Evolutionary conservation across 2,888 invertebrate species (phyloP), one percentile per base, ranked within the genome.

Genomic region (Eumacrocentrus americanus): DNA sequence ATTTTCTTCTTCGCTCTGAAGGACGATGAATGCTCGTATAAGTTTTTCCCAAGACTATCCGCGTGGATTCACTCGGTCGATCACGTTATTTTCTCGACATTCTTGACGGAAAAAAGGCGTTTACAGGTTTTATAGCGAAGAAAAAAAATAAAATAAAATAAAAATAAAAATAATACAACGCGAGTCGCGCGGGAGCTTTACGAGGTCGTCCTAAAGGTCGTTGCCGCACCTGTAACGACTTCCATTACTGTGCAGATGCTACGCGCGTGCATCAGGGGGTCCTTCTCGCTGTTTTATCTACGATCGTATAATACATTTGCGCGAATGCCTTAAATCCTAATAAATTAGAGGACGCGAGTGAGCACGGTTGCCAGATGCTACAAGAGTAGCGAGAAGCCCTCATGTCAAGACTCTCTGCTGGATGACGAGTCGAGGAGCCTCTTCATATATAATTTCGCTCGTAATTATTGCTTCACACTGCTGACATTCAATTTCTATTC

Each of bases 201-300:
- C 16, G 18, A 42, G 20, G 42, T 20, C 42, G 42, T 42, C 16
- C 16, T 42, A 20, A n/a, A 42, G 20, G 42, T 42, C 42, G 42
- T 42, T 42, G 18, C 11, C 42, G 42, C 20, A 42, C 16, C 42
- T 18, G 42, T 42, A 42, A 42, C 42, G 6, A 42, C 42, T 42
- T 42, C 42, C 42, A 42, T 42, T 42, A 42, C 42, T 42, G 3
- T 20, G n/a, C 42, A 42, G 42, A 42, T 42, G 42, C 20, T 42
- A n/a, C n/a, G n/a, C 20, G 42, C 11, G n/a, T 42, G 20, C 2
- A 29, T 16, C 50, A 34, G 29, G 14, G 14, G 5, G 50, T 34
- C 12, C 34, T 35, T 22, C n/a, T 51, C 12, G 37, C 51, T 35
- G n/a, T 50, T 38, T 37, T 51, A 51, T 51, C 51, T 51, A n/a